Base-by-base conservation (phyloP, 2,888 invertebrate species). In the Congeria kusceri region DNA sequence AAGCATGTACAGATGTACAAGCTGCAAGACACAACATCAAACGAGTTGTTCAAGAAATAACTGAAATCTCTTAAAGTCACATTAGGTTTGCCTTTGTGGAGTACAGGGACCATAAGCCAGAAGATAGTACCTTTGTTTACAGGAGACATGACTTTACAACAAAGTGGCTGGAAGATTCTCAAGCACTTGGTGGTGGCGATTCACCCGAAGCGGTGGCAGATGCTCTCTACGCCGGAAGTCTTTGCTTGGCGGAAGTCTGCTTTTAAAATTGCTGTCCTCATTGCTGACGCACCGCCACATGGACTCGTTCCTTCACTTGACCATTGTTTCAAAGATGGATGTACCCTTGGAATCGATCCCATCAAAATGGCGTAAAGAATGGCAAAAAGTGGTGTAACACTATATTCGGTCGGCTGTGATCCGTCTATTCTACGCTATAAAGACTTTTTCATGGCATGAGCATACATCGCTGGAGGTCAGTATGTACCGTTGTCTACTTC, bases 251-350 rank as follows among this genome's bases (percentile, higher is more conserved):
- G 67, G 7, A 15, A 20, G 5, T 7, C 39, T 18, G 57, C 67
- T 1, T 44, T 56, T 18, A 67, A 67, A 67, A 67, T 67, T 5
- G 39, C 56, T 13, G 44, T 67, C 5, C 27, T 57, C 5, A 27
- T 67, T n/a, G 11, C 67, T 4, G 67, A 67, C 27, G 67, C 67
- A 11, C 67, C 67, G 25, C 67, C 67, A 2, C 67, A 67, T 20
- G 67, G 67, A 20, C 58, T 67, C 1, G 57, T 18, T 56, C 56
- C 65, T 13, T 56, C 44, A 7, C 25, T 18, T 5, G 67, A 58
- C 44, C 32, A 20, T 7, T 57, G 44, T 1, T 67, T 57, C 57
- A 57, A 57, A 13, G 23, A 25, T 0, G 67, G 67, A 5, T 56
- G 28, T 15, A 57, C 67, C 39, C 39, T 25, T 9, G 58, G 58